These are phyloP conservation scores for Monopterus albus DNA, from an alignment of 2,113 vertebrate genomes.

Conservation along the genomic window DNA sequence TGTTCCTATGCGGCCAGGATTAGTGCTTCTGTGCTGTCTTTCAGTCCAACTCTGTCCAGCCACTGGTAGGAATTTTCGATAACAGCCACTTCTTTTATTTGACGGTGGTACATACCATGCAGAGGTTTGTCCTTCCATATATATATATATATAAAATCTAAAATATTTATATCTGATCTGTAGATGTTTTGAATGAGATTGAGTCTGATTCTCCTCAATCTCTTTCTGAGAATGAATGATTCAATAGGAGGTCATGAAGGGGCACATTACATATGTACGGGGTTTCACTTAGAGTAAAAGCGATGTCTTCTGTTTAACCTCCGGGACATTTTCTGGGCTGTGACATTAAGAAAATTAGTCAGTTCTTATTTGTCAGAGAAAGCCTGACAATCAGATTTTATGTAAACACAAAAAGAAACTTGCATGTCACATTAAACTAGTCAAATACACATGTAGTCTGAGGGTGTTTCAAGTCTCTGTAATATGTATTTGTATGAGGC, in stretches of 20 bases:
- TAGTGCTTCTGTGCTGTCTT: too few species aligned
- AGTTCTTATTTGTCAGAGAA: constrained; percentile 20
- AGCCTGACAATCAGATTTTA: constrained; percentile 36
- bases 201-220: constrained; percentile 6
- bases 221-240: constrained; percentile 47
- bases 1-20: too few species aligned
- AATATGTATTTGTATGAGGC: constrained; percentile 30
- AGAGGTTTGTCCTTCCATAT: too few species aligned
- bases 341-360: constrained; percentile 40
- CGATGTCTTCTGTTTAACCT: constrained; percentile 40
- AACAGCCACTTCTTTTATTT: too few species aligned
- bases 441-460: constrained; percentile 14
- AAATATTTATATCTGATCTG: constrained; percentile 14
- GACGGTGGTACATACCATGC: too few species aligned
- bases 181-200: constrained; percentile 7
- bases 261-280: constrained; percentile 19
- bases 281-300: constrained; percentile 41
- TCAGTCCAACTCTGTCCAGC: too few species aligned
- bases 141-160: too few species aligned
- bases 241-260: constrained; percentile 23
- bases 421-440: constrained; percentile 23
- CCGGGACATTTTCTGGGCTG: constrained; percentile 26
- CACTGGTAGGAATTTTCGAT: too few species aligned
- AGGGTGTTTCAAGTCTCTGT: constrained; percentile 15
- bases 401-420: constrained; percentile 4